These are phyloP conservation scores for Drosophila lacteicornis DNA, from an alignment of 1,140 invertebrate genomes.

Conservation along the genomic window DNA sequence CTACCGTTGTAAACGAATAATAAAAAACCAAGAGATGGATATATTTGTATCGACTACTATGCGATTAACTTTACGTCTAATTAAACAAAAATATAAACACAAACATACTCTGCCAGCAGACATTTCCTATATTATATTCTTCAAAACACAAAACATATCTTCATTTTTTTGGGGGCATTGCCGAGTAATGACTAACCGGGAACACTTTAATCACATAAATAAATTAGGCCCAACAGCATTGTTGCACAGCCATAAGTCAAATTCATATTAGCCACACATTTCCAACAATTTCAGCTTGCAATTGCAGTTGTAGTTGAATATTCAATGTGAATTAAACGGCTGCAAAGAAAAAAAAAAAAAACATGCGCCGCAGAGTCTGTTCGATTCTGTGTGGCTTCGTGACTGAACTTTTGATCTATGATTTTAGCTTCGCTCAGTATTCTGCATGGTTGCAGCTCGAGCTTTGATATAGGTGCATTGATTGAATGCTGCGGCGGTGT, in stretches of 20 bases:
- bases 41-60: no score
- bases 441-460: slow-evolving; percentile 34
- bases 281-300: slow-evolving; percentile 29
- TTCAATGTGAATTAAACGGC: slow-evolving; percentile 32
- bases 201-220: slow-evolving; percentile 19
- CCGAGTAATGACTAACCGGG: neutral
- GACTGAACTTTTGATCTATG: slow-evolving; percentile 78
- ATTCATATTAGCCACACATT: slow-evolving; percentile 53
- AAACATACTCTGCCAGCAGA: neutral
- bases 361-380: slow-evolving; percentile 60
- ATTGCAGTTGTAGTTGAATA: slow-evolving; percentile 34
- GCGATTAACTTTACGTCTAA: neutral
- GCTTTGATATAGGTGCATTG: slow-evolving; percentile 69
- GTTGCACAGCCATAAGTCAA: slow-evolving; percentile 30
- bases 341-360: slow-evolving; percentile 43
- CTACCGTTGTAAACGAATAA: no score
- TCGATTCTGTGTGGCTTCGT: slow-evolving; percentile 70
- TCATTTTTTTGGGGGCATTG: neutral
- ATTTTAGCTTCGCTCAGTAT: slow-evolving; percentile 40
- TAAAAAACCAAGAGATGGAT: no score
- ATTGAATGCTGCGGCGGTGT: slow-evolving; percentile 63
- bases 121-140: neutral
- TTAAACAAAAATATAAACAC: neutral
- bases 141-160: no score
- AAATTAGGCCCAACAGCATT: slow-evolving; percentile 18